Evolutionary conservation across 2,888 invertebrate genomes (phyloP).

Genomic region (Patella caerulea): DNA sequence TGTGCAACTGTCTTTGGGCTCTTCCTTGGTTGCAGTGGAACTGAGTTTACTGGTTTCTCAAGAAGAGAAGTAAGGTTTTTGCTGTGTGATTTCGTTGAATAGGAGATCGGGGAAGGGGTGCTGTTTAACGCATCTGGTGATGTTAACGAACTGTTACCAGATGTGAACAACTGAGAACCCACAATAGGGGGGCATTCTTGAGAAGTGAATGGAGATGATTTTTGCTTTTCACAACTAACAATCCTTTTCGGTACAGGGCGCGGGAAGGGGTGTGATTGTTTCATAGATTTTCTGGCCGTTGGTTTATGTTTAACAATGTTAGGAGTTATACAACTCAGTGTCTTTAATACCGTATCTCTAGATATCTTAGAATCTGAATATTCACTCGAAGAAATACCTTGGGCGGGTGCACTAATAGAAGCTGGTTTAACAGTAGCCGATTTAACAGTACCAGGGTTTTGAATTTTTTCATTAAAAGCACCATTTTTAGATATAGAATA

Average conservation of each 20-base stretch:
- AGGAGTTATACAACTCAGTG: background rate
- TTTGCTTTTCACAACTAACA: background rate
- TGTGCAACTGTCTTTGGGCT: background rate
- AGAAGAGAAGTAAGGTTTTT: background rate
- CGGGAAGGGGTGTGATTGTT: background rate
- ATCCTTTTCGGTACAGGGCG: background rate
- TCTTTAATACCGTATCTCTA: constrained; percentile 10
- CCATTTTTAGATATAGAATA: constrained; percentile 35
- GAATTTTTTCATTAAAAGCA: constrained; percentile 25
- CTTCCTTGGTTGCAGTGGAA: background rate
- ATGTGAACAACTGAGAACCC: background rate
- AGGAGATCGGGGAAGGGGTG: background rate
- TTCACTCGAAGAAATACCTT: background rate
- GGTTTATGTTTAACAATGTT: background rate
- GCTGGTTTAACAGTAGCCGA: background rate
- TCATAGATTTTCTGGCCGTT: background rate
- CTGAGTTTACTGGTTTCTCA: background rate
- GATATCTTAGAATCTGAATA: background rate
- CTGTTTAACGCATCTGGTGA: background rate
- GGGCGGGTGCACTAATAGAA: background rate
- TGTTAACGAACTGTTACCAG: too few species aligned
- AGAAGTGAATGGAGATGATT: background rate
- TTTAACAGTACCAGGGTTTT: background rate
- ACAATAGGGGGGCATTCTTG: background rate
- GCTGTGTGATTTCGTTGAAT: background rate